A percentile compares a stretch with the other conserved stretches of the same genome.
Conservation (phyloP, 2,113 vertebrate species). For the Todiramphus chloris region DNA sequence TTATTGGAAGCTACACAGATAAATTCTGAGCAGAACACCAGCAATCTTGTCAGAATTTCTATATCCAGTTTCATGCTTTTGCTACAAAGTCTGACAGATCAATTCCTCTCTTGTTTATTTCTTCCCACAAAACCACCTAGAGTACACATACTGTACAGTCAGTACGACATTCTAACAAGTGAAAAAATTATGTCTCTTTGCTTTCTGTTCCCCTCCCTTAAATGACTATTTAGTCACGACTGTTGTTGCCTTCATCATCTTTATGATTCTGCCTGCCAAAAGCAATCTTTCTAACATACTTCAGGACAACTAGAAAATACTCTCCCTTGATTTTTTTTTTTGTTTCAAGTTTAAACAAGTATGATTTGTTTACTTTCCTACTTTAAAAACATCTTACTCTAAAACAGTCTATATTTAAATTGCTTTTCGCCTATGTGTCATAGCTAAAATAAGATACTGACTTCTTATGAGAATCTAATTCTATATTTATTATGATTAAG, state of each 20-base stretch:
- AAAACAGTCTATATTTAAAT: conserved; percentile 46
- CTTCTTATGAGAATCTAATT: conserved; percentile 42
- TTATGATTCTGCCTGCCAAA: not conserved
- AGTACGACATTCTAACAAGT: not conserved
- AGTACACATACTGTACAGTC: not conserved
- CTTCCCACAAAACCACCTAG: not conserved
- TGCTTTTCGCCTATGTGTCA: conserved; percentile 51
- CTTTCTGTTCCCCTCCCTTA: not conserved
- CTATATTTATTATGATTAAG: conserved; percentile 61
- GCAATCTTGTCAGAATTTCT: not conserved
- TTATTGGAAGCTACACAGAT: not conserved
- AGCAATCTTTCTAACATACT: not conserved
- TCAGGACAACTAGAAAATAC: not conserved
- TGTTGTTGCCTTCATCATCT: not conserved
- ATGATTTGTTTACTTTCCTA: conserved; percentile 11
- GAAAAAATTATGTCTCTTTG: not conserved
- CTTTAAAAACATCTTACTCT: conserved; percentile 7
- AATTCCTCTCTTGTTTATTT: not conserved
- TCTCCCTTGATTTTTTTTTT: not conserved
- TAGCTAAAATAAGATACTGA: conserved; percentile 63
- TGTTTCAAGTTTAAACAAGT: not conserved
- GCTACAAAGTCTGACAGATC: not conserved
- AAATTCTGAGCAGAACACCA: not conserved
- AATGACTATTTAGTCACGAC: not conserved
- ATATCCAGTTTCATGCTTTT: not conserved